Percentiles rank a stretch among this genome's conserved stretches.
These are phyloP conservation scores for Aurelia sp. DNA, from an alignment of 30 jellyfish, hydroid and myxozoan genomes.

Conservation along the genomic window DNA sequence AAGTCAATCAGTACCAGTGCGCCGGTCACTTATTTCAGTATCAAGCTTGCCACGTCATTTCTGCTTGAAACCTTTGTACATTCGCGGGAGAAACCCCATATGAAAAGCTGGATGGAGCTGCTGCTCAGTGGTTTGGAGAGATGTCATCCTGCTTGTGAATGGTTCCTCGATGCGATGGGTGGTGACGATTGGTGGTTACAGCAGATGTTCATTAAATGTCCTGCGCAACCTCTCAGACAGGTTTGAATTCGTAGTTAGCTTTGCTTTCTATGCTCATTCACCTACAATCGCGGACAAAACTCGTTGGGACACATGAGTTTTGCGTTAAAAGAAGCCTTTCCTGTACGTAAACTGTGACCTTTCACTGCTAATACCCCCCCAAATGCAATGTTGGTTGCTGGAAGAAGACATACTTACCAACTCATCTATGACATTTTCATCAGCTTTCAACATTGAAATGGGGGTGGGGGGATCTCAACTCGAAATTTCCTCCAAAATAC, in stretches of 20 bases:
- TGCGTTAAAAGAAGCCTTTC: too few relatives aligned
- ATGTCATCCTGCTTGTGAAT: conserved; percentile 93
- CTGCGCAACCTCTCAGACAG: conserved; percentile 92
- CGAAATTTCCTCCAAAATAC: too few relatives aligned
- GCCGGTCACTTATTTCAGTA: conserved; percentile 67
- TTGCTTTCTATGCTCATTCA: too few relatives aligned
- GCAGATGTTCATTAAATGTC: conserved; percentile 88
- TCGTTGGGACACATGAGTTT: too few relatives aligned
- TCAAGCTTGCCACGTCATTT: conserved; percentile 83
- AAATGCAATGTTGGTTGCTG: too few relatives aligned
- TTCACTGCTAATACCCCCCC: too few relatives aligned
- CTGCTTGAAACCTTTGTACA: conserved; percentile 88
- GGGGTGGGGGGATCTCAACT: too few relatives aligned
- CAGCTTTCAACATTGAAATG: too few relatives aligned
- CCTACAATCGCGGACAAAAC: too few relatives aligned
- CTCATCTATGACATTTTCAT: too few relatives aligned
- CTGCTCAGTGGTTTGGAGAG: conserved; percentile 74
- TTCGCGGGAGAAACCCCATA: conserved; percentile 93
- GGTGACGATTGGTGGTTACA: conserved; percentile 97
- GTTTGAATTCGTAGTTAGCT: conserved; percentile 1
- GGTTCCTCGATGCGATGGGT: conserved; percentile 94
- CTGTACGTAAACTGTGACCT: too few relatives aligned
- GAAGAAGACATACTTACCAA: too few relatives aligned
- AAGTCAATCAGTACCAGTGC: conserved; percentile 51
- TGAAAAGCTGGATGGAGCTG: conserved; percentile 95